Percentiles rank a stretch among this genome's conserved stretches.
Evolutionary conservation across 2,888 invertebrate species (phyloP).

Genomic region (Cistogaster globosa): DNA sequence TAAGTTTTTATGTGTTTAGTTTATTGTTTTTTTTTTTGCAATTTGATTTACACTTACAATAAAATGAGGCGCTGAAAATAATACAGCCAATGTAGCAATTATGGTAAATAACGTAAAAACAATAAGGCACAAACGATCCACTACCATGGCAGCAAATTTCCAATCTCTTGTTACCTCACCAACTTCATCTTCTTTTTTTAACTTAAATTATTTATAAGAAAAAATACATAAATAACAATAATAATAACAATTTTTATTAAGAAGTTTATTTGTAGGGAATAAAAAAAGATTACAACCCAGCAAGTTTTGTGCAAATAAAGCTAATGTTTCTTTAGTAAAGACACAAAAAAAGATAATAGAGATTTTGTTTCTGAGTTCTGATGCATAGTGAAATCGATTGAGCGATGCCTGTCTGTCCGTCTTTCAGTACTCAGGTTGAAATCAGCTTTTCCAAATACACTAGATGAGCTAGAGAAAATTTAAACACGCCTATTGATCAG

Average conservation of each 20-base stretch:
- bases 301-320: conserved; percentile 6
- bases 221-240: not conserved
- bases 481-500: too few relatives aligned
- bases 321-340: not conserved
- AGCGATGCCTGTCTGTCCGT: too few relatives aligned
- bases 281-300: conserved; percentile 9
- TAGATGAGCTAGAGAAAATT: too few relatives aligned
- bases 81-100: conserved; percentile 97
- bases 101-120: conserved; percentile 99
- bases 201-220: conserved; percentile 83
- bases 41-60: conserved; percentile 85
- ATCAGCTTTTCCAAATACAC: too few relatives aligned
- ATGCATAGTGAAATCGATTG: too few relatives aligned
- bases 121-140: conserved; percentile 99
- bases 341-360: not conserved
- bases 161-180: conserved; percentile 97
- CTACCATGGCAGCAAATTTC: conserved; percentile 99
- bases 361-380: too few relatives aligned
- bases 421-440: too few relatives aligned
- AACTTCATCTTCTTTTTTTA: conserved; percentile 96
- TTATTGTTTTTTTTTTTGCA: conserved; percentile 24
- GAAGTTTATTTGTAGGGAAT: not conserved
- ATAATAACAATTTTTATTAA: not conserved
- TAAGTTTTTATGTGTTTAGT: not conserved
- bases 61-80: conserved; percentile 97